Evolutionary conservation across 2,113 vertebrate species (phyloP).

Genomic region (Bufo bufo): DNA sequence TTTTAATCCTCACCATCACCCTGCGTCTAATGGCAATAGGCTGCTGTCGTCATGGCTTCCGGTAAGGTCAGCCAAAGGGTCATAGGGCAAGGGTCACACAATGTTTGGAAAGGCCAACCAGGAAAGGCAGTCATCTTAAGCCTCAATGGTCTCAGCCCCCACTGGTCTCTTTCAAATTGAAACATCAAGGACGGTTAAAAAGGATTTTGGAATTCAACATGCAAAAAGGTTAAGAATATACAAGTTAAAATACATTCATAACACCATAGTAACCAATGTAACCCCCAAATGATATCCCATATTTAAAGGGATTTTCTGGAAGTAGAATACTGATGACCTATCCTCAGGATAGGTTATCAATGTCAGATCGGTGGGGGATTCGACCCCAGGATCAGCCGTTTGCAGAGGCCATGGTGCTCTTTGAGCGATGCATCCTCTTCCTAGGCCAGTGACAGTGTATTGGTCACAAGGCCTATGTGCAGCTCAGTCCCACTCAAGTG

Average conservation of each 20-base stretch:
- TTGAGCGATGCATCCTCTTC: too few relatives aligned
- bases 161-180: constrained; percentile 99
- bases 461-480: too few relatives aligned
- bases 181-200: constrained; percentile 99
- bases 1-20: constrained; percentile 99
- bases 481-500: too few relatives aligned
- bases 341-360: too few relatives aligned
- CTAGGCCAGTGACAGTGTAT: too few relatives aligned
- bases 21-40: constrained; percentile 99
- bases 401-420: too few relatives aligned
- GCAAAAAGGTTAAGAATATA: constrained; percentile 84
- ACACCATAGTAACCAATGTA: constrained; percentile 1
- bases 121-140: constrained; percentile 99
- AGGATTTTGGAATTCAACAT: constrained; percentile 89
- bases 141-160: constrained; percentile 99
- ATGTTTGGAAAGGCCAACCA: constrained; percentile 99
- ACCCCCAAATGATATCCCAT: background rate
- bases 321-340: too few relatives aligned
- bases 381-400: too few relatives aligned
- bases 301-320: too few relatives aligned
- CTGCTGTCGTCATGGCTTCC: constrained; percentile 99
- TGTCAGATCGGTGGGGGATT: too few relatives aligned
- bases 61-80: constrained; percentile 99
- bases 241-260: constrained; percentile 54
- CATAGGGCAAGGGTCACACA: constrained; percentile 99